Evolutionary conservation across 2,888 invertebrate species (phyloP).

Genomic region (Artemia sinica): DNA sequence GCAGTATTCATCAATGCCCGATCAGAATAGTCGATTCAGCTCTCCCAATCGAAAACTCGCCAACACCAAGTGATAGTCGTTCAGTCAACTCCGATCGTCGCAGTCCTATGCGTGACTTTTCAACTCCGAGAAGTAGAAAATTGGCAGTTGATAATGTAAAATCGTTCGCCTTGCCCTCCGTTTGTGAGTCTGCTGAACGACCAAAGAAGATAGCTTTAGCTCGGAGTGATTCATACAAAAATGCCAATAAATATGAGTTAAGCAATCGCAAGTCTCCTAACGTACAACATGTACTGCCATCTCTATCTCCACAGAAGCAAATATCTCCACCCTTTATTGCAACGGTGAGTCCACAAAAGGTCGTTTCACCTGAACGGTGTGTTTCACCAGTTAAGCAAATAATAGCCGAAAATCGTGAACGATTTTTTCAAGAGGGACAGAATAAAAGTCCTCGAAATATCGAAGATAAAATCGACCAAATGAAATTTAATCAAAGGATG

Average conservation of each 20-base stretch:
- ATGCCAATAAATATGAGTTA: slow-evolving; percentile 1
- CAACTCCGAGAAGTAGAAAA: neutral
- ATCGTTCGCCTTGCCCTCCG: neutral
- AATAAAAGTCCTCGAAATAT: neutral
- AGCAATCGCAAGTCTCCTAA: neutral
- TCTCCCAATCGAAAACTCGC: slow-evolving; percentile 7
- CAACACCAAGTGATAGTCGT: neutral
- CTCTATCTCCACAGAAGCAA: neutral
- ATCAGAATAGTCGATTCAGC: slow-evolving; percentile 11
- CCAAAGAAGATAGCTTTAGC: neutral
- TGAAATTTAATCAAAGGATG: slow-evolving; percentile 2
- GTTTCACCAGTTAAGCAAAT: slow-evolving; percentile 4
- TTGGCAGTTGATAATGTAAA: neutral
- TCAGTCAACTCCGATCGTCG: slow-evolving; percentile 1
- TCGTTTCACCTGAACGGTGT: neutral
- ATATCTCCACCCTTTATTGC: neutral
- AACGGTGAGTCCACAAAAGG: neutral
- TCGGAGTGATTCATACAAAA: slow-evolving; percentile 4
- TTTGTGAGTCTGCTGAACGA: neutral
- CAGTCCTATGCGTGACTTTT: slow-evolving; percentile 10
- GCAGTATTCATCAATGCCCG: slow-evolving; percentile 18
- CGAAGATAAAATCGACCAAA: neutral
- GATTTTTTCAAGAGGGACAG: slow-evolving; percentile 1
- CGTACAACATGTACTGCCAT: neutral
- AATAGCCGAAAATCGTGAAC: slow-evolving; percentile 11